Conservation (phyloP, 2,797 vertebrate genomes). For the Falco novaeseelandiae region DNA sequence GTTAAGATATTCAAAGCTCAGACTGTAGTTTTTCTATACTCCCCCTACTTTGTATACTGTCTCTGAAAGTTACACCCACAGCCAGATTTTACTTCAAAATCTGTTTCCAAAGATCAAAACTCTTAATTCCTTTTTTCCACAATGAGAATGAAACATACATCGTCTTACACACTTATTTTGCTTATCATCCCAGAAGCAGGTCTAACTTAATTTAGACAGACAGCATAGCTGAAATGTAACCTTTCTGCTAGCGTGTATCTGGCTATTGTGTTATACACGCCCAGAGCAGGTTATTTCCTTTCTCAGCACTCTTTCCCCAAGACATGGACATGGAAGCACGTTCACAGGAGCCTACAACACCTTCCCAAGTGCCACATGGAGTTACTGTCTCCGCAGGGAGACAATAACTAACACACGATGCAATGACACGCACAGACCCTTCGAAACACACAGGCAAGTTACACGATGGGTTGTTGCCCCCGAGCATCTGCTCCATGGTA, state of each 20-base stretch:
- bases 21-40: background rate
- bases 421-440: background rate
- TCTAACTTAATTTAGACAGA: background rate
- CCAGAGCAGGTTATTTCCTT: background rate
- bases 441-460: background rate
- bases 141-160: background rate
- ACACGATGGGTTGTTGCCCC: background rate
- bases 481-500: background rate
- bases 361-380: background rate
- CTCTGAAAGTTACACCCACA: background rate
- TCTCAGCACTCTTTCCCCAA: background rate
- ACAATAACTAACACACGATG: background rate
- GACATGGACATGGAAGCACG: rapidly evolving
- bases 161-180: background rate
- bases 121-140: background rate
- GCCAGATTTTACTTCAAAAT: background rate
- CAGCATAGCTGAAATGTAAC: background rate
- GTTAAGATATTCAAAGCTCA: background rate
- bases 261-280: background rate
- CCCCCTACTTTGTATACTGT: background rate
- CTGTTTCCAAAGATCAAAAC: background rate
- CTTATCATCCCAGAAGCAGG: background rate
- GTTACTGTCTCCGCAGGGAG: background rate
- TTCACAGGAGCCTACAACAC: background rate
- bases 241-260: background rate